phyloP scores from a whole-genome alignment of 2,797 vertebrate genomes.

The Hippopotamyrus pictus region DNA sequence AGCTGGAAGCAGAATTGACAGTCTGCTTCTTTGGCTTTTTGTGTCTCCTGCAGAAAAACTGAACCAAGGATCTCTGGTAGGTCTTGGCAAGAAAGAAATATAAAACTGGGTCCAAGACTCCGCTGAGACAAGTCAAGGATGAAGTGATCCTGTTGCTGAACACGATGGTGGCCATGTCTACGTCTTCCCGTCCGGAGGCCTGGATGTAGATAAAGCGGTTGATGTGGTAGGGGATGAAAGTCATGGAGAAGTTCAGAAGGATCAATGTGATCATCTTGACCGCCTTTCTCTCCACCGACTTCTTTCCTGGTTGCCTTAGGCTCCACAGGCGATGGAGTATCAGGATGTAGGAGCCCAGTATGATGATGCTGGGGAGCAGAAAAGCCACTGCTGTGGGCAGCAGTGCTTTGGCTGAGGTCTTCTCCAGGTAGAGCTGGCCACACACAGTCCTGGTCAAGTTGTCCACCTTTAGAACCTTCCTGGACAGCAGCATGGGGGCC shows the following conservation, averaged over 20 bases:
- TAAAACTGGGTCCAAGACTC: constrained; percentile 60
- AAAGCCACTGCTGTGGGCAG: constrained; percentile 59
- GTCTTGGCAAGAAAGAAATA: constrained; percentile 60
- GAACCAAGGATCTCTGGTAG: constrained; percentile 46
- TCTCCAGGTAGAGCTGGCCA: constrained; percentile 57
- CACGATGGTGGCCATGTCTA: constrained; percentile 23
- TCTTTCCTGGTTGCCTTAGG: constrained; percentile 36
- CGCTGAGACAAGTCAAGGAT: constrained; percentile 59
- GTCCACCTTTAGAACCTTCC: not conserved
- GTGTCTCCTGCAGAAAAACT: constrained; percentile 44
- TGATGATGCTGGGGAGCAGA: constrained; percentile 49
- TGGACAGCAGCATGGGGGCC: constrained; percentile 50
- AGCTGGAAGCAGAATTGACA: not conserved
- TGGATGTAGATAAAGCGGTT: constrained; percentile 56
- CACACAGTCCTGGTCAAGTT: constrained; percentile 44
- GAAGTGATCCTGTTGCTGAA: constrained; percentile 58
- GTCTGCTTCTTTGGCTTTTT: not conserved
- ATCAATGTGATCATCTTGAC: constrained; percentile 56
- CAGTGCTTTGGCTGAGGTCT: constrained; percentile 43
- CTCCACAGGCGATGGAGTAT: constrained; percentile 54
- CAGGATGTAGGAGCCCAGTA: constrained; percentile 52
- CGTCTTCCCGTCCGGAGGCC: not conserved
- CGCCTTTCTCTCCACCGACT: constrained; percentile 47
- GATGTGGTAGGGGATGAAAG: constrained; percentile 63
- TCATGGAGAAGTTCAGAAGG: constrained; percentile 55